Percentiles rank a stretch among this genome's conserved stretches.
Evolutionary conservation across 2,797 vertebrate genomes (phyloP).

Genomic region (Sternotherus odoratus): DNA sequence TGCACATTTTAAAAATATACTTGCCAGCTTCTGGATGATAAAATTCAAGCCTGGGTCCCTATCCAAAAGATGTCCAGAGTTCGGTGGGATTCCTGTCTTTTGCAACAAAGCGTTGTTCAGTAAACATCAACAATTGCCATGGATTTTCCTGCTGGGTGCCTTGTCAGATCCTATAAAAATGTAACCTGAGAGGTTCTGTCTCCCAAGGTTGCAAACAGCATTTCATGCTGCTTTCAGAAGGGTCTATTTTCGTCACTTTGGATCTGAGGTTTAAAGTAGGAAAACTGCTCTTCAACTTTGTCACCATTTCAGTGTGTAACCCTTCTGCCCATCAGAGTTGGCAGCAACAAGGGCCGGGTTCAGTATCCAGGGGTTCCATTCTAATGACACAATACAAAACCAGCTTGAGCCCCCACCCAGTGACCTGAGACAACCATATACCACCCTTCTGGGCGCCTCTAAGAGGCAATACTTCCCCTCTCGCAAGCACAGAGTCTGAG

Average conservation of each 20-base stretch:
- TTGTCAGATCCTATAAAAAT: background rate
- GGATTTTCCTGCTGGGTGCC: background rate
- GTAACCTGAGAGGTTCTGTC: fast-evolving
- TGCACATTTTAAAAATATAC: background rate
- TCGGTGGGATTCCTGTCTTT: background rate
- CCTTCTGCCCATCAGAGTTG: too few relatives aligned
- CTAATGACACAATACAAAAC: too few relatives aligned
- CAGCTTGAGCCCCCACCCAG: too few relatives aligned
- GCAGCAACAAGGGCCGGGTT: too few relatives aligned
- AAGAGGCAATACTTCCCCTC: too few relatives aligned
- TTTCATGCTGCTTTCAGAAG: background rate
- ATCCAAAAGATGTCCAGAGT: fast-evolving
- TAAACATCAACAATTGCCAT: background rate
- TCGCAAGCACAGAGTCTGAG: too few relatives aligned
- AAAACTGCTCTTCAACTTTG: background rate
- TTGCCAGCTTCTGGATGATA: background rate
- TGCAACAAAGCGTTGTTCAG: background rate
- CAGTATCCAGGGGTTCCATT: too few relatives aligned
- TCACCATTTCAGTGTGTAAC: background rate
- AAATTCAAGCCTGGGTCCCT: background rate
- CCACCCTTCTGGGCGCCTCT: too few relatives aligned
- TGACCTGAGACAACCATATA: too few relatives aligned
- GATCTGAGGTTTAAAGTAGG: background rate
- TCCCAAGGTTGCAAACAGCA: background rate
- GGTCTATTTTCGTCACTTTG: background rate